These are phyloP conservation scores for Trachemys scripta DNA, from an alignment of 2,113 vertebrate genomes.

Conservation along the genomic window DNA sequence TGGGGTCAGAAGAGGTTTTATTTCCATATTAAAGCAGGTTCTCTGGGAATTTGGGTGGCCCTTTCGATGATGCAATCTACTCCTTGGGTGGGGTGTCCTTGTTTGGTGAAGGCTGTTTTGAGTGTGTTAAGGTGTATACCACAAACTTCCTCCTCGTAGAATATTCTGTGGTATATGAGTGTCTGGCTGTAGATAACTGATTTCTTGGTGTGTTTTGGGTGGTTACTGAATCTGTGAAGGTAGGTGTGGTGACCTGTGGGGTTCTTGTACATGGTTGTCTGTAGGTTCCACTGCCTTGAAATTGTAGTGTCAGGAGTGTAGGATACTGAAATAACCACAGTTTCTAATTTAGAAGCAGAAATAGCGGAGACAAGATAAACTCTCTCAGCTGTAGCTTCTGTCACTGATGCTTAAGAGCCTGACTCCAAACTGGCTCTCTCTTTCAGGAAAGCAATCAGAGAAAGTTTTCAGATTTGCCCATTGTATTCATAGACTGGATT, in stretches of 20 bases:
- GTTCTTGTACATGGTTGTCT: neutral
- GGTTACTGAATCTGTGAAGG: neutral
- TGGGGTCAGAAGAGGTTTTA: neutral
- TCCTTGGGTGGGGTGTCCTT: neutral
- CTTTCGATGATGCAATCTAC: neutral
- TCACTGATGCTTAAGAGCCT: neutral
- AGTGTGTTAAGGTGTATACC: neutral
- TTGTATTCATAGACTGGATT: neutral
- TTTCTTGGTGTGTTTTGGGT: neutral
- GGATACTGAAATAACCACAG: neutral
- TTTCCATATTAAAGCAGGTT: neutral
- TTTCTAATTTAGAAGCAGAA: neutral
- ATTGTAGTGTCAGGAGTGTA: neutral
- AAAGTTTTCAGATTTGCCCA: neutral
- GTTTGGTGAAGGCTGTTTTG: neutral
- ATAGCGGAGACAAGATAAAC: neutral
- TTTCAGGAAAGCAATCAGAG: neutral
- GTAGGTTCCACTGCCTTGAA: neutral
- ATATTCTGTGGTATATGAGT: neutral
- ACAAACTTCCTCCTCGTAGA: neutral
- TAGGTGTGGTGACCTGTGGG: neutral
- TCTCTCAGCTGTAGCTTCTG: neutral
- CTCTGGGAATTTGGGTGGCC: neutral
- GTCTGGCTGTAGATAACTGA: neutral
- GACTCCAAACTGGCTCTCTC: rapidly evolving